Evolutionary conservation across 2,113 vertebrate genomes (phyloP), one percentile per base, ranked within the genome.

Genomic region (Oenanthe oenanthe): DNA sequence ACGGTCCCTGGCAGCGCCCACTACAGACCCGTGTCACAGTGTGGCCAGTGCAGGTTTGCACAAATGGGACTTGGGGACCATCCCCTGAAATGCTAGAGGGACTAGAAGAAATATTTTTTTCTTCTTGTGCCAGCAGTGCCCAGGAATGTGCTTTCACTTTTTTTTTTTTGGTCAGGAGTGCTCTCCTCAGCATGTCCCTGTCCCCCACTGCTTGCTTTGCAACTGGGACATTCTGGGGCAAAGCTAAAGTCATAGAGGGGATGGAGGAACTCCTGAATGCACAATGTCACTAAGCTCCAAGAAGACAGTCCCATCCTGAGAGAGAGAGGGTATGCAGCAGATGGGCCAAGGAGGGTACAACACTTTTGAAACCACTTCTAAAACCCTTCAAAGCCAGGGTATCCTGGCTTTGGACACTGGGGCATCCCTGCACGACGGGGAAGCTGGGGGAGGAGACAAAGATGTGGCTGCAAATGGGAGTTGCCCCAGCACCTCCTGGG

Each of bases 391-490:
- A 61, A 86, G 38, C 21, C 54, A 32, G 13, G 9, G 4, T 17
- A 62, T 63, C 34, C 40, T 47, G 22, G 12, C 20, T 88, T 72
- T 38, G 53, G 43, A n/a, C 14, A 32, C 9, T 5, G 29, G 26
- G 25, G 9, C 29, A 47, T 3, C 19, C 19, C 11, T 8, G 15
- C 22, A 43, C 26, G 0, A 1, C 0, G 0, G 17, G 6, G 67
- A 29, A 47, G 21, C 56, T 63, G 65, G 34, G 38, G 32, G 78
- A 88, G 53, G 61, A 65, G 18, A 4, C 2, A 1, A 80, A 72
- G 4, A 1, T 42, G 26, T 24, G 20, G 32, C 51, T 74, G 70
- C n/a, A 76, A n/a, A 10, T 0, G 2, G 25, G 43, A 65, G 8
- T 22, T 61, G 50, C 7, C 10, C 16, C 9, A 53, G 42, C 11